These are phyloP conservation scores for Pteropus alecto DNA, from an alignment of 2,113 vertebrate genomes.

Conservation along the genomic window DNA sequence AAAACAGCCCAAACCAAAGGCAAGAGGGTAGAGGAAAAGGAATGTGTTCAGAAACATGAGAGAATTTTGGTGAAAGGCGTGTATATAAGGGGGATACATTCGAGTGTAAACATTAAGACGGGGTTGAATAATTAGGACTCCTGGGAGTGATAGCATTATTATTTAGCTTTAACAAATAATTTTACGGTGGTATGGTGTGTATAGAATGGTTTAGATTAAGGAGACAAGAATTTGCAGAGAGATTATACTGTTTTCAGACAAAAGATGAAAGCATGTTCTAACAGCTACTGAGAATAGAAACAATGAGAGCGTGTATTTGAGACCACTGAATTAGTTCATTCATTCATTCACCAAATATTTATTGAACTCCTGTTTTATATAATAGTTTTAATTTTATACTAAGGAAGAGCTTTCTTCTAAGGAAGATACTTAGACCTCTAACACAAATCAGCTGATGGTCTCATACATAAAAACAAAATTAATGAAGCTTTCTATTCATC, in stretches of 20 bases:
- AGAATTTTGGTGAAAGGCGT: not conserved
- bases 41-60: not conserved
- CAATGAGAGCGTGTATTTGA: not conserved
- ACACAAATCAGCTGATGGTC: not conserved
- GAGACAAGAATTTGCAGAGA: not conserved
- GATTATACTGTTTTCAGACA: not conserved
- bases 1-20: not conserved
- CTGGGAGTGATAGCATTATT: not conserved
- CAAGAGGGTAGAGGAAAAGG: not conserved
- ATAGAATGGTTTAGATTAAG: not conserved
- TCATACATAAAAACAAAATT: not conserved
- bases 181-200: not conserved
- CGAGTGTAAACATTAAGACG: not conserved
- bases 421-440: not conserved
- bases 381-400: not conserved
- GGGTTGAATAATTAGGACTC: not conserved
- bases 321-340: not conserved
- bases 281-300: not conserved
- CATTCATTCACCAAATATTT: not conserved
- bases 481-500: not conserved
- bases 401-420: not conserved
- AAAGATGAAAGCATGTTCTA: not conserved
- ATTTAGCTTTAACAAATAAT: not conserved
- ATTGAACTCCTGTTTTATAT: not conserved
- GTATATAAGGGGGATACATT: not conserved